Evolutionary conservation across 2,888 invertebrate genomes (phyloP), one percentile per base, ranked within the genome.

Genomic region (Aleiodes alternator): DNA sequence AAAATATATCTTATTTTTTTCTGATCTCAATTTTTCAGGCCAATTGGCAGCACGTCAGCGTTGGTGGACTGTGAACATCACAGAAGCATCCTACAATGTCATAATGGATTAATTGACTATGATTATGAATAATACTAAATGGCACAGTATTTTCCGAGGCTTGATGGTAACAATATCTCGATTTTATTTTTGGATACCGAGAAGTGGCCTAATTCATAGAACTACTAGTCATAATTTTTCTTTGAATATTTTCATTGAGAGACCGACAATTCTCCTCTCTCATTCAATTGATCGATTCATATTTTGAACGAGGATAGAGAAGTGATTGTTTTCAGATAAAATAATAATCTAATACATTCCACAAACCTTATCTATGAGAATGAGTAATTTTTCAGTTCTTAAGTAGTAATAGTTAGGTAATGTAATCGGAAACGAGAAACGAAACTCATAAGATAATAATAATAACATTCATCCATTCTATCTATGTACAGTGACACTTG

Each of bases 11-110:
- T 43, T 61, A 69, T 43, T 69, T 12, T 57, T 66, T 75, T 50
- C 53, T 61, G 50, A 1, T 74, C 34, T 68, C 14, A 64, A 23
- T 64, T 80, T 78, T 72, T 78, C 78, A 89, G 89, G 89, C 89
- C 71, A 89, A 89, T 76, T 89, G 89, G 89, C 88, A 89, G 50
- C 80, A 86, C 48, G 77, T 88, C 75, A 87, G 81, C 73, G 80
- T 85, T 34, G 86, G 88, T 68, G 87, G 87, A 48, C 82, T 89
- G 6, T 84, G 72, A 68, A 64, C 69, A 66, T 64, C 71, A 38
- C 56, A 43, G 0, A 9, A 9, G 11, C 43, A 43, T 31, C 14
- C 29, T n/a, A 29, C 31, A 16, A 69, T 56, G 12, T 59, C 38
- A 57, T 48, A 50, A 66, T 43, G 4, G 43, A 43, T 43, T 43